Conservation (phyloP, 2,888 invertebrate species). For the Gymnocheta viridis region DNA sequence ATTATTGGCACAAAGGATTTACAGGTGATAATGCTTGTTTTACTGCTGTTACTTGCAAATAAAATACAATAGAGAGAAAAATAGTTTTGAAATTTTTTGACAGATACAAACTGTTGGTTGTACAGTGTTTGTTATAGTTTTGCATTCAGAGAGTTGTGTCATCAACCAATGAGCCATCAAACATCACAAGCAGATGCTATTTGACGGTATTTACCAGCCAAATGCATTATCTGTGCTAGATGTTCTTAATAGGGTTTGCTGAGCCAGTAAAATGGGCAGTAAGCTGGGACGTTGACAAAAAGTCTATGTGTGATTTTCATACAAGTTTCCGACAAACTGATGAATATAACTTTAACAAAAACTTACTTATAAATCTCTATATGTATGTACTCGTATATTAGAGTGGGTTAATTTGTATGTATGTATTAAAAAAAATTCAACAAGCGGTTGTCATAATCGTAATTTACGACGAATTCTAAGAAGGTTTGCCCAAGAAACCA, state of each 20-base stretch:
- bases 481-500: no score
- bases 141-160: conserved; percentile 17
- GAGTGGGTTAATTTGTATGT: no score
- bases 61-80: not conserved
- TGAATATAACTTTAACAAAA: no score
- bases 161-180: conserved; percentile 55
- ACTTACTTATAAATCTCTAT: no score
- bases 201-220: conserved; percentile 61
- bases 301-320: no score
- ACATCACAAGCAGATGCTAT: conserved; percentile 47
- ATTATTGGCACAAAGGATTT: conserved; percentile 79
- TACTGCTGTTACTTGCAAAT: conserved; percentile 21
- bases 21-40: conserved; percentile 78
- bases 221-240: not conserved
- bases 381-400: no score
- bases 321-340: no score
- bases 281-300: no score
- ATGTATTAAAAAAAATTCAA: no score
- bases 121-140: conserved; percentile 32
- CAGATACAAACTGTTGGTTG: conserved; percentile 37
- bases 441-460: no score
- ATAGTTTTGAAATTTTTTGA: conserved; percentile 36
- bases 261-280: not conserved
- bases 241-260: conserved; percentile 9
- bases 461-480: no score